Evolutionary conservation across 2,797 vertebrate species (phyloP).

Genomic region (Diplodus puntazzo): DNA sequence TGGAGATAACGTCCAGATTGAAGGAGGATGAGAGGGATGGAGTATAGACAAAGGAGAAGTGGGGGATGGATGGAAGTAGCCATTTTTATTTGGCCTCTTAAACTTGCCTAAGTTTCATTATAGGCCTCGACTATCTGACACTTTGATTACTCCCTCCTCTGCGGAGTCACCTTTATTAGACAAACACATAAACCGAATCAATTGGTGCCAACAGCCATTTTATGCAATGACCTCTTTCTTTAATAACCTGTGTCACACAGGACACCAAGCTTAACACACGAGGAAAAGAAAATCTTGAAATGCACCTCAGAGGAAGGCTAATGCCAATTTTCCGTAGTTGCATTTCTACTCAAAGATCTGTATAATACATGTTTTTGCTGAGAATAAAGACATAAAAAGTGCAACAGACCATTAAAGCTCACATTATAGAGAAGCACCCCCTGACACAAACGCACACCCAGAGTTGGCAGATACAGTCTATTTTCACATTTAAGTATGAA

Average conservation of each 20-base stretch:
- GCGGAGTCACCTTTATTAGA: conserved; percentile 1
- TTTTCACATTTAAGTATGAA: neutral
- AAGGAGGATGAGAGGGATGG: conserved; percentile 77
- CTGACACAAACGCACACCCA: neutral
- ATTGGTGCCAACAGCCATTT: neutral
- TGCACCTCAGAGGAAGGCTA: neutral
- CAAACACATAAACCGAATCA: neutral
- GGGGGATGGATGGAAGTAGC: conserved; percentile 68
- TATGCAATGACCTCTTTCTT: neutral
- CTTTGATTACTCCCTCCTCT: neutral
- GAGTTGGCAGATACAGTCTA: neutral
- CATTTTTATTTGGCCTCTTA: conserved; percentile 66
- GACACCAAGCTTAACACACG: neutral
- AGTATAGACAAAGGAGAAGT: conserved; percentile 73
- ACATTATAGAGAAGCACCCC: conserved; percentile 1
- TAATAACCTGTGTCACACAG: neutral
- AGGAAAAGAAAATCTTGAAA: neutral
- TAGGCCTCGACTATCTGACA: neutral
- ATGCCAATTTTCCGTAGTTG: neutral
- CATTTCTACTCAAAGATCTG: neutral
- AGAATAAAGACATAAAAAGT: conserved; percentile 5
- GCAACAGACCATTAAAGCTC: conserved; percentile 6
- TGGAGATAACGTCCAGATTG: conserved; percentile 83
- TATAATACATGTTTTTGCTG: neutral
- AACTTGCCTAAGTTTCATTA: conserved; percentile 24